Evolutionary conservation across 2,888 invertebrate species (phyloP).

Genomic region (Seladonia tumulorum): DNA sequence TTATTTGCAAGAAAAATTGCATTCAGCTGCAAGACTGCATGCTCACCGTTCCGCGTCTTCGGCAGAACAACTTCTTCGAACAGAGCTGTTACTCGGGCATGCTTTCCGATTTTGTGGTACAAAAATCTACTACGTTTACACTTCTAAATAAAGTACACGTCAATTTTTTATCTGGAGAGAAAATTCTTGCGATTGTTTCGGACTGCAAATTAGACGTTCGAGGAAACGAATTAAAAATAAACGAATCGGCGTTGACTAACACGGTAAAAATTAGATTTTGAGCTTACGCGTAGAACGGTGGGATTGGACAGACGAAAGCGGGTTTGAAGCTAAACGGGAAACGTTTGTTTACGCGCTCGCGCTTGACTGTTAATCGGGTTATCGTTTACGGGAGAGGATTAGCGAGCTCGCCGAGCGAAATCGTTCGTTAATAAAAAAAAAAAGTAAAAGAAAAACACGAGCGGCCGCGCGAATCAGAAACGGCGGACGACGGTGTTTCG

Average conservation of each 20-base stretch:
- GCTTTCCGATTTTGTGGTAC: too few species aligned
- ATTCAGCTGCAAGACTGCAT: too few species aligned
- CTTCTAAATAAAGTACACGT: too few species aligned
- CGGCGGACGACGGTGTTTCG: slow-evolving; percentile 18
- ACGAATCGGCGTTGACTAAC: background rate
- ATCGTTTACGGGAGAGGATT: background rate
- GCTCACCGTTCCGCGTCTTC: too few species aligned
- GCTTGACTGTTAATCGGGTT: background rate
- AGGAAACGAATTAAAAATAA: background rate
- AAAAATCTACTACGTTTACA: too few species aligned
- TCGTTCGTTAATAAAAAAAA: slow-evolving; percentile 14
- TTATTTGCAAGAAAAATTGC: too few species aligned
- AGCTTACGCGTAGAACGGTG: background rate
- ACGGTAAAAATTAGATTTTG: background rate
- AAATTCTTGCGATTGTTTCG: too few species aligned
- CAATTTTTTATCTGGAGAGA: too few species aligned
- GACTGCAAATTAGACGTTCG: too few species aligned
- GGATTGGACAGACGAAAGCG: background rate
- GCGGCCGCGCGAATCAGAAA: background rate
- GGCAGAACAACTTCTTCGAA: too few species aligned
- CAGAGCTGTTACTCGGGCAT: too few species aligned
- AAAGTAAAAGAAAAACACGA: too few species aligned
- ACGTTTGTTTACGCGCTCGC: slow-evolving; percentile 21
- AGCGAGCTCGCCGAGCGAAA: background rate
- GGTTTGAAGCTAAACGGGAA: background rate